These are phyloP conservation scores for Ornithoptera alexandrae DNA, from an alignment of 2,888 invertebrate genomes.

Conservation along the genomic window DNA sequence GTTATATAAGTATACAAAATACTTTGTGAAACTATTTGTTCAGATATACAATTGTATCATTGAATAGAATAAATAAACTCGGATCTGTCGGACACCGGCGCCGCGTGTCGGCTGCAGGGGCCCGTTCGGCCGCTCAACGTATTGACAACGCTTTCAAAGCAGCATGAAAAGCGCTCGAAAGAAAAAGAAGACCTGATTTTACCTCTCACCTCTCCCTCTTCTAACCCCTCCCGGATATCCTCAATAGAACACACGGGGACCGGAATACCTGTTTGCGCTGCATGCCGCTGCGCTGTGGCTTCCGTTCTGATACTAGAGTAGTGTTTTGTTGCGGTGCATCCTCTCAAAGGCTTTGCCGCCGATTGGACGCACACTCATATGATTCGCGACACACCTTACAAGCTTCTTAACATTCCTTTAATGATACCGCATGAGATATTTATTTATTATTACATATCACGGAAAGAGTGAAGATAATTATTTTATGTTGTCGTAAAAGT, in stretches of 20 bases:
- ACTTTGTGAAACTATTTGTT: no score
- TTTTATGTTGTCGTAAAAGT: no score
- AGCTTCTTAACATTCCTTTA: no score
- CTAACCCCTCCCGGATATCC: conserved; percentile 30
- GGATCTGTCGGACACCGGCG: conserved; percentile 21
- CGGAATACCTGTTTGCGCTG: conserved; percentile 59
- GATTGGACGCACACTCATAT: neutral
- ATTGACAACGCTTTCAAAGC: conserved; percentile 74
- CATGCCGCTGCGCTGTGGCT: conserved; percentile 31
- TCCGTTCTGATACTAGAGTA: conserved; percentile 10
- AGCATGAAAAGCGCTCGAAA: conserved; percentile 65
- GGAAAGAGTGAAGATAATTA: no score
- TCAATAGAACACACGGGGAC: conserved; percentile 63
- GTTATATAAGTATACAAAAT: no score
- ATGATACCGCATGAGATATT: no score
- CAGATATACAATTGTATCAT: no score
- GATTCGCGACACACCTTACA: no score
- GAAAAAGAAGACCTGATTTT: conserved; percentile 71
- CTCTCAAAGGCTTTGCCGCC: conserved; percentile 23
- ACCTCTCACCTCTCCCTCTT: conserved; percentile 50
- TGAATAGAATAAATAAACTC: no score
- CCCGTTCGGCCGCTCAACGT: conserved; percentile 75
- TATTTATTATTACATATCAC: no score
- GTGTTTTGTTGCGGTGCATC: conserved; percentile 20
- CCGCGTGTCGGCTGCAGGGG: conserved; percentile 63